Evolutionary conservation across 2,888 invertebrate species (phyloP).

Genomic region (Agrilus mali): DNA sequence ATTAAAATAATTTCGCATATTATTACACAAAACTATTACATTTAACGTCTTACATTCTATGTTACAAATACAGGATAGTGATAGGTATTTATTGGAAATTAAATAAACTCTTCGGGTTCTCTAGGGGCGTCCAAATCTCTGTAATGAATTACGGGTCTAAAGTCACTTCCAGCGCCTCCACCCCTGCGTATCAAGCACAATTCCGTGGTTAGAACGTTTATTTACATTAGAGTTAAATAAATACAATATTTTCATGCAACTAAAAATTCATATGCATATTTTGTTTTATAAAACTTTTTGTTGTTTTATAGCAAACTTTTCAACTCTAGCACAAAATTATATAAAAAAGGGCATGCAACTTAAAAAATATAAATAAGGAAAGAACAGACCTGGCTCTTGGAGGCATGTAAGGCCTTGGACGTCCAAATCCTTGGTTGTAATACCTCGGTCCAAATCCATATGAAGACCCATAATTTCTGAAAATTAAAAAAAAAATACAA

Average conservation of each 20-base stretch:
- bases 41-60: background rate
- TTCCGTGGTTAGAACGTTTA: background rate
- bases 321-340: conserved; percentile 9
- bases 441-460: conserved; percentile 35
- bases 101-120: conserved; percentile 79
- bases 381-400: conserved; percentile 24
- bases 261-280: background rate
- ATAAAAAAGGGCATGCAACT: conserved; percentile 1
- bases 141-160: conserved; percentile 83
- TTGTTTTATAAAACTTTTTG: no score
- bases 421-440: conserved; percentile 35
- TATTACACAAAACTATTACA: background rate
- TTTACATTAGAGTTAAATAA: background rate
- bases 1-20: background rate
- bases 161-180: conserved; percentile 58
- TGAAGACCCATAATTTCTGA: conserved; percentile 29
- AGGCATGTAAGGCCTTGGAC: conserved; percentile 12
- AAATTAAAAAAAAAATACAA: conserved; percentile 8
- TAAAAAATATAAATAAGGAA: no score
- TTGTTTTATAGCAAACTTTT: background rate
- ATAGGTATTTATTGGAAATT: conserved; percentile 22
- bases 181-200: conserved; percentile 38
- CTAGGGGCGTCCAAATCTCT: conserved; percentile 86
- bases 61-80: background rate
- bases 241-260: background rate